Conservation (phyloP, 1,140 invertebrate species). For the Thaumatotibia leucotreta region DNA sequence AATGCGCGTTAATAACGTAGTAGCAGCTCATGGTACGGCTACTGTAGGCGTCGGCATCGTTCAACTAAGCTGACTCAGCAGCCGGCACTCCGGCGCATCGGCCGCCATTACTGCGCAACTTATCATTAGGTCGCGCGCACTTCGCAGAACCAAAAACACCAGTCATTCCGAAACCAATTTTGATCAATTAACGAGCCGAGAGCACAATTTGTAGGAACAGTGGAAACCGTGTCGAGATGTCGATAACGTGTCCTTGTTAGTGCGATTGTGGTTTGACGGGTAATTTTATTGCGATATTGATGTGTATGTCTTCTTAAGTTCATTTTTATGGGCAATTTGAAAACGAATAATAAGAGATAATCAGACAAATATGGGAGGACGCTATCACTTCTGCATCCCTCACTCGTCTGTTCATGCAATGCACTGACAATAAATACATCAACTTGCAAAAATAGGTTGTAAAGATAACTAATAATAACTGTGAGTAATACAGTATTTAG, state of each 20-base stretch:
- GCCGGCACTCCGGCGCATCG: conserved; percentile 39
- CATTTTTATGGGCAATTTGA: not conserved
- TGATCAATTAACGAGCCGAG: conserved; percentile 57
- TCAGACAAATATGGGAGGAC: too few relatives aligned
- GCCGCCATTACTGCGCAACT: conserved; percentile 45
- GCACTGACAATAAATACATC: too few relatives aligned
- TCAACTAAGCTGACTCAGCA: conserved; percentile 70
- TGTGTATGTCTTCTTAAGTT: not conserved
- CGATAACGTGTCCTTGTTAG: conserved; percentile 56
- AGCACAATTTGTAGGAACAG: conserved; percentile 51
- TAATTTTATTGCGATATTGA: not conserved
- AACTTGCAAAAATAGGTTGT: too few relatives aligned
- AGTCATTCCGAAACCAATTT: conserved; percentile 53
- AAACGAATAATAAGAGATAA: too few relatives aligned
- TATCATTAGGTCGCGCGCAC: conserved; percentile 61
- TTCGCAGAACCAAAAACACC: conserved; percentile 54
- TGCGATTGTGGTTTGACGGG: conserved; percentile 31
- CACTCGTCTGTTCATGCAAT: too few relatives aligned
- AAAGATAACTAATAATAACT: too few relatives aligned
- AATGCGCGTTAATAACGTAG: too few relatives aligned
- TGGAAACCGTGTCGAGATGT: conserved; percentile 57
- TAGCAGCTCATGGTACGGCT: too few relatives aligned
- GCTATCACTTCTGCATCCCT: too few relatives aligned
- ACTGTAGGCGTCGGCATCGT: conserved; percentile 51
- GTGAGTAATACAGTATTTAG: too few relatives aligned